Conservation (phyloP, 2,113 vertebrate species). For the Mirza zaza region DNA sequence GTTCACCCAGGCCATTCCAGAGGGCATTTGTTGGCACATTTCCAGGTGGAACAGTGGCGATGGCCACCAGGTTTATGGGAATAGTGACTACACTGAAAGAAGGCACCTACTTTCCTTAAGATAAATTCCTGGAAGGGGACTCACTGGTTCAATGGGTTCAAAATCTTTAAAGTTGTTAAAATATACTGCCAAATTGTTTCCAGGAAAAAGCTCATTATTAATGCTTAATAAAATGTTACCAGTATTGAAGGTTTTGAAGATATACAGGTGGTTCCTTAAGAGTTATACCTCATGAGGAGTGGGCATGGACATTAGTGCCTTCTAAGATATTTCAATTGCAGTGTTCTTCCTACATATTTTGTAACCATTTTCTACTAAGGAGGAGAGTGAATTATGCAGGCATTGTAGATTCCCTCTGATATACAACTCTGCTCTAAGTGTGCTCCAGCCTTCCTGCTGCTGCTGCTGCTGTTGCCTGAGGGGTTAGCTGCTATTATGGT, state of each 20-base stretch:
- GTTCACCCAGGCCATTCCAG: neutral
- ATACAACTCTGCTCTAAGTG: neutral
- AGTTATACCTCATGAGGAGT: neutral
- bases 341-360: neutral
- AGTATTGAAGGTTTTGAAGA: neutral
- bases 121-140: constrained; percentile 49
- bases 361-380: neutral
- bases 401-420: neutral
- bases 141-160: neutral
- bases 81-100: neutral
- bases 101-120: neutral
- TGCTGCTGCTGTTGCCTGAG: neutral
- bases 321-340: neutral
- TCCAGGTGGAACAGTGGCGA: neutral
- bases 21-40: neutral
- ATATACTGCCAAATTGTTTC: constrained; percentile 48
- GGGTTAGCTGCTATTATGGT: neutral
- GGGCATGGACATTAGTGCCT: neutral
- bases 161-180: constrained; percentile 25
- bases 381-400: neutral
- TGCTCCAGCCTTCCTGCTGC: too few species aligned
- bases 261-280: neutral
- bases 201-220: constrained; percentile 35
- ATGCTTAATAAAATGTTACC: constrained; percentile 54
- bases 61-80: constrained; percentile 18